Percentiles rank a stretch among this genome's conserved stretches.
Conservation (phyloP, 2,113 vertebrate genomes). For the Empidonax alnorum region DNA sequence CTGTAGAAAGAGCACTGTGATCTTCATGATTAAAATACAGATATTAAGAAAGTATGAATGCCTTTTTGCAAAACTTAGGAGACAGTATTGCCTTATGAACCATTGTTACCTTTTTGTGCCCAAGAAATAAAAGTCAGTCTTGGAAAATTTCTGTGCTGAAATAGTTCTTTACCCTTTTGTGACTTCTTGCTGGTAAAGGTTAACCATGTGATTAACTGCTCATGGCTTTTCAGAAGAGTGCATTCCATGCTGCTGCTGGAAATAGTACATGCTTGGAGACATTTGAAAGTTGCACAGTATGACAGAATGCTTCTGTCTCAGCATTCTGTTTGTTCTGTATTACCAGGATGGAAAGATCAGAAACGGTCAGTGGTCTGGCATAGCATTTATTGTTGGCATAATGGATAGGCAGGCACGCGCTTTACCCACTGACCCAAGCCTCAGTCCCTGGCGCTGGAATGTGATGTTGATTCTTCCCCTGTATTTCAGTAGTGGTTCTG, state of each 20-base stretch:
- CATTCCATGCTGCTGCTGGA: not conserved
- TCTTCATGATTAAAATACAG: not conserved
- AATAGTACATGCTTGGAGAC: not conserved
- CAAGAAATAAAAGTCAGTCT: not conserved
- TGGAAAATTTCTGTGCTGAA: not conserved
- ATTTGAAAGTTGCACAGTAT: not conserved
- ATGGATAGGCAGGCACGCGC: rapidly evolving
- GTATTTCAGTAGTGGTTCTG: not conserved
- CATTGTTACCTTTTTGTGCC: not conserved
- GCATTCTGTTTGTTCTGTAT: not conserved
- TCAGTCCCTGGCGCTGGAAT: not conserved
- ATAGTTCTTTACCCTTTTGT: not conserved
- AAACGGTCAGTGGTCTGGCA: not conserved
- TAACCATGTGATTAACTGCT: rapidly evolving
- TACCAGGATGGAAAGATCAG: not conserved
- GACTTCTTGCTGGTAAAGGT: not conserved
- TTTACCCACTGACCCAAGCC: not conserved
- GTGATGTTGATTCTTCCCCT: not conserved
- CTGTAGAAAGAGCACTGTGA: not conserved
- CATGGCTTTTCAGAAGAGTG: not conserved
- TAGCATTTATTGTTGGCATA: not conserved
- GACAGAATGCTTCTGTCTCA: not conserved
- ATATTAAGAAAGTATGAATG: not conserved
- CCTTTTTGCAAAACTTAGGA: not conserved
- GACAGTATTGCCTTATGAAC: not conserved